Conservation (phyloP, 35 echinoderm and acorn worm species). For the Holothuria glaberrima region DNA sequence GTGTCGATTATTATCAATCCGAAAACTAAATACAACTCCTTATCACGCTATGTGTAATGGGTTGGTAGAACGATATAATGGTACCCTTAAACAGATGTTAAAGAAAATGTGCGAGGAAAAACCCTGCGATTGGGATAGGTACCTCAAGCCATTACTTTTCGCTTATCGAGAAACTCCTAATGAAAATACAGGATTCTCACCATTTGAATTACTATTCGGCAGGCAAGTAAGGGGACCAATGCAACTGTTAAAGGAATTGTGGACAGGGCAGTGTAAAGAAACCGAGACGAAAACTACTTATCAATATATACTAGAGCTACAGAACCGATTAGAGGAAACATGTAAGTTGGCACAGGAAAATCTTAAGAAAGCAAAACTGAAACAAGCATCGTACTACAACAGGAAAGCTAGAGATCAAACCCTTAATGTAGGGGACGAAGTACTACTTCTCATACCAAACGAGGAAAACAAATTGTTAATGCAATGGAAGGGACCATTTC, state of each 20-base stretch:
- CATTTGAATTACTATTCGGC: conserved; percentile 69
- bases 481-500: conserved; percentile 63
- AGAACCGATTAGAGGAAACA: conserved; percentile 56
- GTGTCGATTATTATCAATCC: conserved; percentile 60
- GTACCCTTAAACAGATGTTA: conserved; percentile 59
- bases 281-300: conserved; percentile 57
- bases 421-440: conserved; percentile 66
- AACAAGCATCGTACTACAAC: conserved; percentile 39
- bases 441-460: conserved; percentile 62
- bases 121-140: conserved; percentile 66
- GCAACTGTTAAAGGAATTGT: conserved; percentile 57
- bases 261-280: conserved; percentile 27
- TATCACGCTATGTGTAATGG: conserved; percentile 74
- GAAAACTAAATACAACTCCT: conserved; percentile 59
- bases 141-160: conserved; percentile 63
- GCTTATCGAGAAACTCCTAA: conserved; percentile 70
- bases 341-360: conserved; percentile 58
- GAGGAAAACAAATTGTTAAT: too few species aligned
- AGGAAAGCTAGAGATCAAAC: conserved; percentile 48
- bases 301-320: conserved; percentile 69
- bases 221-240: conserved; percentile 68
- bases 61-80: conserved; percentile 68
- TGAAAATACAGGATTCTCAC: conserved; percentile 56
- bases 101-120: conserved; percentile 72
- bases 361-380: conserved; percentile 40